Conservation (phyloP, 2,888 invertebrate genomes). For the Chrysotoxum bicinctum region DNA sequence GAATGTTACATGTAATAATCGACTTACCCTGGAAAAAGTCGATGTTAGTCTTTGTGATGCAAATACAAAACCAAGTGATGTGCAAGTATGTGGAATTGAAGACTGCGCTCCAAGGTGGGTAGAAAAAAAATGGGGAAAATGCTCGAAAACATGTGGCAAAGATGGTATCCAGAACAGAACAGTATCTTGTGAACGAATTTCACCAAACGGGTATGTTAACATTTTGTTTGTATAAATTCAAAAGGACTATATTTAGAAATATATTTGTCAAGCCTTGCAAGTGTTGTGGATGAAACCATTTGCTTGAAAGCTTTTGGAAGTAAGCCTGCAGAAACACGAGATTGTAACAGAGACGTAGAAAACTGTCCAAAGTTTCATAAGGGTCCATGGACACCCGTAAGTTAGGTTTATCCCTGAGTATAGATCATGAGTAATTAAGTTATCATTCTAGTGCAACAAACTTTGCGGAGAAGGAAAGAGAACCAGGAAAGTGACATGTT, state of each 20-base stretch:
- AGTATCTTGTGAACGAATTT: slow-evolving; percentile 91
- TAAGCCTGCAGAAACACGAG: slow-evolving; percentile 86
- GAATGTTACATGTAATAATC: slow-evolving; percentile 90
- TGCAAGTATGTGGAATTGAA: slow-evolving; percentile 88
- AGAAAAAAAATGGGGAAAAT: slow-evolving; percentile 88
- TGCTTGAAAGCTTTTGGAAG: slow-evolving; percentile 87
- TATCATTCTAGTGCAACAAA: slow-evolving; percentile 87
- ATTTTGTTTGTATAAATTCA: neutral
- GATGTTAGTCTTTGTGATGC: slow-evolving; percentile 91
- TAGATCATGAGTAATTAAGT: neutral
- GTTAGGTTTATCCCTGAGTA: slow-evolving; percentile 75
- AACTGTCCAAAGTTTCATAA: slow-evolving; percentile 93
- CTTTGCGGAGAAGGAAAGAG: slow-evolving; percentile 95
- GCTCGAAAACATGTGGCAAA: slow-evolving; percentile 85
- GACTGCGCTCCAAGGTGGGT: slow-evolving; percentile 93
- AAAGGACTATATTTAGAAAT: neutral
- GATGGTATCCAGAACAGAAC: slow-evolving; percentile 87
- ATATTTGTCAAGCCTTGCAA: slow-evolving; percentile 82
- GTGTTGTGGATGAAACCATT: slow-evolving; percentile 88
- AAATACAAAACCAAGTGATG: slow-evolving; percentile 87
- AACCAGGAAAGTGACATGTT: slow-evolving; percentile 91
- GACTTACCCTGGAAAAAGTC: slow-evolving; percentile 87
- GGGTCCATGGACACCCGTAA: slow-evolving; percentile 95
- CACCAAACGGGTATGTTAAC: slow-evolving; percentile 85
- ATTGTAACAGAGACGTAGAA: slow-evolving; percentile 88